Evolutionary conservation across 2,888 invertebrate species (phyloP).

Genomic region (Ceraclea dissimilis): DNA sequence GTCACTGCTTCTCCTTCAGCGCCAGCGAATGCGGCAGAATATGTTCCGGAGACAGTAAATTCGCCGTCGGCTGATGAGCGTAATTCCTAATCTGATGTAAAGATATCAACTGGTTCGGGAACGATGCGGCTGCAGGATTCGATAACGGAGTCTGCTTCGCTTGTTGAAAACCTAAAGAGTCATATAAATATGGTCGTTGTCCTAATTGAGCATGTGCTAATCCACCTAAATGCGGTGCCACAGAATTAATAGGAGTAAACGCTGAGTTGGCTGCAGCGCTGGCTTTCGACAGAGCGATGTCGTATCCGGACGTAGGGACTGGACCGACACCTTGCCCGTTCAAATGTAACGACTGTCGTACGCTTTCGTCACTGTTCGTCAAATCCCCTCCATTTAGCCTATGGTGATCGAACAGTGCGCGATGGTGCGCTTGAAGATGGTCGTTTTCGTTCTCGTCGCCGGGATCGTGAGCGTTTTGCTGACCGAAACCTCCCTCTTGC

Average conservation of each 20-base stretch:
- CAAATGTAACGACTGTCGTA: conserved; percentile 28
- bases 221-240: conserved; percentile 71
- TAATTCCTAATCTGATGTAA: conserved; percentile 95
- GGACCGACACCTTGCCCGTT: conserved; percentile 33
- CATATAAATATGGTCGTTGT: conserved; percentile 82
- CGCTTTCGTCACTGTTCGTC: conserved; percentile 26
- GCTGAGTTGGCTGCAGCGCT: conserved; percentile 72
- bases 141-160: conserved; percentile 41
- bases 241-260: conserved; percentile 89
- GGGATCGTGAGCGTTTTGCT: conserved; percentile 44
- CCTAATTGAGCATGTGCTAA: conserved; percentile 59
- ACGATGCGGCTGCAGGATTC: conserved; percentile 54
- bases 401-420: conserved; percentile 48
- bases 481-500: conserved; percentile 44
- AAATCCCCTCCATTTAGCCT: conserved; percentile 25
- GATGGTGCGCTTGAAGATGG: conserved; percentile 59
- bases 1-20: conserved; percentile 48
- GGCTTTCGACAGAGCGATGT: conserved; percentile 34
- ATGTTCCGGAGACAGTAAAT: conserved; percentile 63
- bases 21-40: conserved; percentile 49
- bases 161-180: conserved; percentile 84
- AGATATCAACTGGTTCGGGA: conserved; percentile 90
- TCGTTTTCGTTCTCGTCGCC: conserved; percentile 59
- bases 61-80: conserved; percentile 80
- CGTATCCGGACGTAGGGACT: conserved; percentile 38